These are phyloP conservation scores for Cydia amplana DNA, from an alignment of 1,140 invertebrate species.

Conservation along the genomic window DNA sequence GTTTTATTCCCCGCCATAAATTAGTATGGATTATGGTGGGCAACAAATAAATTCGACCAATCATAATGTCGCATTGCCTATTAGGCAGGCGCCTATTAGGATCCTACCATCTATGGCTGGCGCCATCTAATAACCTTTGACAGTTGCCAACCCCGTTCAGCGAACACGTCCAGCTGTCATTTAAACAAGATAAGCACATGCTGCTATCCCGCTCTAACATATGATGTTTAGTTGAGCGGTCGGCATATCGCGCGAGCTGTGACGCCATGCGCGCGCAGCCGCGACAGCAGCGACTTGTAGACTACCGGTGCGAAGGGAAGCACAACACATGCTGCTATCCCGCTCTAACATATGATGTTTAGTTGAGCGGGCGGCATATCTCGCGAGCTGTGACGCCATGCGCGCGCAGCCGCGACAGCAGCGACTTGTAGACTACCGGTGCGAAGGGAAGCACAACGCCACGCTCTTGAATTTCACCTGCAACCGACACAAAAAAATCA, in stretches of 20 bases:
- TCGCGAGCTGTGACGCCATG: conserved; percentile 93
- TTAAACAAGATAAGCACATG: too few species aligned
- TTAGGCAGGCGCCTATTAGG: too few species aligned
- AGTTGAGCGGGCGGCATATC: conserved; percentile 74
- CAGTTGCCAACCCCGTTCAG: too few species aligned
- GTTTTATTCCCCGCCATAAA: too few species aligned
- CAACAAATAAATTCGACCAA: too few species aligned
- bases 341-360: conserved; percentile 33
- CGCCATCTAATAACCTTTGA: too few species aligned
- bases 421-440: conserved; percentile 94
- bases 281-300: conserved; percentile 92
- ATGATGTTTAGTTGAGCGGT: conserved; percentile 57
- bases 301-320: conserved; percentile 88
- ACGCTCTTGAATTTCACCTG: conserved; percentile 96
- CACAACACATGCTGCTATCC: not conserved
- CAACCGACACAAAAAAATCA: conserved; percentile 40
- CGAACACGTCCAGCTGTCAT: too few species aligned
- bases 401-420: conserved; percentile 89
- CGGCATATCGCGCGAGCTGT: conserved; percentile 84
- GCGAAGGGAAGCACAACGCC: conserved; percentile 95
- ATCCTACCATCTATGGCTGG: too few species aligned
- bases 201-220: not conserved
- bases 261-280: conserved; percentile 92
- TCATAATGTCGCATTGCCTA: too few species aligned
- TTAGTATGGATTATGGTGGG: too few species aligned